Evolutionary conservation across 2,888 invertebrate species (phyloP), one percentile per base, ranked within the genome.

Genomic region (Drosophila rubida): DNA sequence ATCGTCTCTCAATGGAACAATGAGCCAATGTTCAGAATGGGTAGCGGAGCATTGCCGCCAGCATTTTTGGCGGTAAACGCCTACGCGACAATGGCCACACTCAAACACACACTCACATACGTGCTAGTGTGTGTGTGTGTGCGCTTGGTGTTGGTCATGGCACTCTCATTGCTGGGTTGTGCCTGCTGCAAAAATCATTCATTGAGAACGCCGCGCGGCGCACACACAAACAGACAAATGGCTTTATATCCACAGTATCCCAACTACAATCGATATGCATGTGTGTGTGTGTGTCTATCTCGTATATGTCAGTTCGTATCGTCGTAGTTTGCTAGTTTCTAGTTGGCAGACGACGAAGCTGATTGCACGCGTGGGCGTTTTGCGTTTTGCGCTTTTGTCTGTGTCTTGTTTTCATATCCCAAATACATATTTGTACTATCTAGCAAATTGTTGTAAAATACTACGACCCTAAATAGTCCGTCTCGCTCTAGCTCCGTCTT

Each of bases 51-150:
- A 74, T 48, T 58, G 72, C 82, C 69, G 78, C 64, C 58, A 84
- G 82, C 63, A 69, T 75, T 86, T 80, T 81, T 81, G 87, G 81
- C 81, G 81, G 81, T 87, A 86, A 82, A 75, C 87, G 82, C 82
- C 82, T 80, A 86, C 82, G 78, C 83, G 59, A 57, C 65, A 59
- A 51, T 53, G 45, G 6, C 51, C 53, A 55, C 54, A 55, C 44
- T 49, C 39, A 46, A 19, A 35, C n/a, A 51, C 27, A 32, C 32
- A 54, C 61, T 67, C 41, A 66, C 13, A 44, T 7, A 63, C 57
- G 54, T 19, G 49, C 48, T 46, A 42, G 6, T 62, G 57, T 70
- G 22, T 49, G 14, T 60, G 45, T 53, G 23, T 50, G 44, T 50
- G 32, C 42, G 68, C 8, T 11, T 37, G 7, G 35, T 74, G 46